Evolutionary conservation across 30 jellyfish, hydroid and myxozoan genomes (phyloP).

Genomic region (Phacellophora camtschatica): DNA sequence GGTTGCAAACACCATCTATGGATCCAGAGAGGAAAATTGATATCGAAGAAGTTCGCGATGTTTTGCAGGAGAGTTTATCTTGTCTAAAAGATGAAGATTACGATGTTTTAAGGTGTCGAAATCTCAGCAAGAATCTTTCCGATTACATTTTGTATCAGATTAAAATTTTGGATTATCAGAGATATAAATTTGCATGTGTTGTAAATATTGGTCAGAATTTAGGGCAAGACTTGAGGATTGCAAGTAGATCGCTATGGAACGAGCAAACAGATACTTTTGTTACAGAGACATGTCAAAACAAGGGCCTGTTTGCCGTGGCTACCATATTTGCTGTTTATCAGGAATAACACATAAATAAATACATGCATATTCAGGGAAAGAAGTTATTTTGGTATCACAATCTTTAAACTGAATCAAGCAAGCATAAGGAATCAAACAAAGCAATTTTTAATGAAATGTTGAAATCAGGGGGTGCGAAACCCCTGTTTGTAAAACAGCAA

Average conservation of each 20-base stretch:
- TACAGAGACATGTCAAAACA: conserved; percentile 50
- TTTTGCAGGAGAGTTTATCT: conserved; percentile 32
- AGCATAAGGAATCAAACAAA: too few relatives aligned
- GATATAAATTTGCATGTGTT: conserved; percentile 61
- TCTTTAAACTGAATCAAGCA: too few relatives aligned
- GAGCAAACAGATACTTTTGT: conserved; percentile 59
- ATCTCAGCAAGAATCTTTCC: conserved; percentile 69
- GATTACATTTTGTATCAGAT: conserved; percentile 70
- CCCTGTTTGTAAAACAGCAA: too few relatives aligned
- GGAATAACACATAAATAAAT: too few relatives aligned
- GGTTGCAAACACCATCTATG: conserved; percentile 56
- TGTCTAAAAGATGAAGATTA: conserved; percentile 57
- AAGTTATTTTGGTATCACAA: too few relatives aligned
- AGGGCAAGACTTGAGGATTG: conserved; percentile 72
- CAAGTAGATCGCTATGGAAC: conserved; percentile 77
- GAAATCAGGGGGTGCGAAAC: too few relatives aligned
- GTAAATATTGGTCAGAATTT: conserved; percentile 78
- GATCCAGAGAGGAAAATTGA: conserved; percentile 63
- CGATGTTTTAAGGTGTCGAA: conserved; percentile 46
- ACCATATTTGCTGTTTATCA: conserved; percentile 68
- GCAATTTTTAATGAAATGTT: too few relatives aligned
- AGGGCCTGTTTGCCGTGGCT: conserved; percentile 71
- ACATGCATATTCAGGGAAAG: too few relatives aligned
- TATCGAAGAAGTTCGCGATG: conserved; percentile 17
- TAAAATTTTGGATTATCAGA: conserved; percentile 48